Base-by-base conservation (phyloP, 2,797 vertebrate genomes). In the Enteromius mattozi region DNA sequence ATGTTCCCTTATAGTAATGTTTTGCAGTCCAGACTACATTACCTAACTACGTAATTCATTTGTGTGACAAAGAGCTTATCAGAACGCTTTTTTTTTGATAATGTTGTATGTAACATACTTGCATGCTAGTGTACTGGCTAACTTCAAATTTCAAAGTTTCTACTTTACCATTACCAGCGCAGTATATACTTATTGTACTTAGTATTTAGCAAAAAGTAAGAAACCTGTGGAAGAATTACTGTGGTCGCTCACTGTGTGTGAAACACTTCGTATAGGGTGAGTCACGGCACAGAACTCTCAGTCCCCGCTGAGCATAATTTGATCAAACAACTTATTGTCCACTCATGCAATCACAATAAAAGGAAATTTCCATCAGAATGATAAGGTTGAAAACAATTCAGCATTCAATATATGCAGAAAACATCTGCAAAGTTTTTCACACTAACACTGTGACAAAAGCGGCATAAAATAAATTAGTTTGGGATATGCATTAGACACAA, bases 291-390 rank as follows among this genome's bases (percentile, higher is more conserved):
- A 47, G 51, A 49, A 79, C 65, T 49, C 59, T 79, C 24, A 49
- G 45, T 49, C 5, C 77, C 42, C 27, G 6, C 59, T 79, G 77
- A 66, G 59, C 3, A 33, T 63, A 78, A 78, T 78, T 63, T 63
- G 33, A 63, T 59, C 75, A 63, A 65, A 47, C 77, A 66, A 13
- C 27, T 49, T 49, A n/a, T 65, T 33, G 77, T 66, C 78, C 63
- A 35, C 63, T 80, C 63, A 80, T 49, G 63, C 45, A 80, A 80
- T 51, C 78, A 68, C 9, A 24, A 35, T 80, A 51, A 54, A 80
- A 69, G 68, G 3, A 49, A 3, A 68, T 17, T 17, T 24, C 61
- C 21, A 3, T 21, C 78, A 24, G 13, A 68, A 80, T 68, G 12
- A 68, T 68, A n/a, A 68, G 10, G 27, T 35, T 79, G 27, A 35